These are phyloP conservation scores for Sesia apiformis DNA, from an alignment of 2,888 invertebrate genomes.

Conservation along the genomic window DNA sequence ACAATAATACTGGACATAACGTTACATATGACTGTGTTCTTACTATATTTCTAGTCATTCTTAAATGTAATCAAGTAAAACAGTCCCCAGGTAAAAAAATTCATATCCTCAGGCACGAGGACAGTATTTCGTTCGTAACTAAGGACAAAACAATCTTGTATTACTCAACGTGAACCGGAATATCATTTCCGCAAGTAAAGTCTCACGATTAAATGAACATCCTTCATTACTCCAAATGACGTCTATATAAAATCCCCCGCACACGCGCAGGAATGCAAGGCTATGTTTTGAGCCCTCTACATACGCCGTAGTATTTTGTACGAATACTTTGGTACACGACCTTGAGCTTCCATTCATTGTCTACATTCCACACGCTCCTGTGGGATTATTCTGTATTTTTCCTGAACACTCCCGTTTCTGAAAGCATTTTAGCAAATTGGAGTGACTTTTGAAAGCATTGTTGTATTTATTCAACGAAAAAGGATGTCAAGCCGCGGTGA, in stretches of 20 bases:
- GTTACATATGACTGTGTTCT: too few species aligned
- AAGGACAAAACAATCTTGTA: too few species aligned
- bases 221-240: conserved; percentile 12
- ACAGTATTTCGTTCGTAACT: too few species aligned
- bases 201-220: conserved; percentile 7
- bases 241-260: conserved; percentile 6
- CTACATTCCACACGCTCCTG: conserved; percentile 12
- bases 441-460: conserved; percentile 4
- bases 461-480: conserved; percentile 6
- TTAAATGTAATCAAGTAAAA: too few species aligned
- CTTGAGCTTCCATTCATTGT: conserved; percentile 16
- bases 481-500: not conserved
- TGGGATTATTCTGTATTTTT: too few species aligned
- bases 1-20: too few species aligned
- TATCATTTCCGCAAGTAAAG: not conserved
- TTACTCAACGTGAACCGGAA: too few species aligned
- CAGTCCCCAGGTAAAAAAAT: too few species aligned
- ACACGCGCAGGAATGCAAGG: conserved; percentile 17
- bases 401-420: conserved; percentile 10
- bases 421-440: conserved; percentile 8
- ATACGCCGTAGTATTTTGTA: not conserved
- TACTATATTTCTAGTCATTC: too few species aligned
- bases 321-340: conserved; percentile 4
- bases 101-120: too few species aligned
- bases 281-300: conserved; percentile 3